Evolutionary conservation across 2,888 invertebrate genomes (phyloP).

Genomic region (Aspidapion aeneum): DNA sequence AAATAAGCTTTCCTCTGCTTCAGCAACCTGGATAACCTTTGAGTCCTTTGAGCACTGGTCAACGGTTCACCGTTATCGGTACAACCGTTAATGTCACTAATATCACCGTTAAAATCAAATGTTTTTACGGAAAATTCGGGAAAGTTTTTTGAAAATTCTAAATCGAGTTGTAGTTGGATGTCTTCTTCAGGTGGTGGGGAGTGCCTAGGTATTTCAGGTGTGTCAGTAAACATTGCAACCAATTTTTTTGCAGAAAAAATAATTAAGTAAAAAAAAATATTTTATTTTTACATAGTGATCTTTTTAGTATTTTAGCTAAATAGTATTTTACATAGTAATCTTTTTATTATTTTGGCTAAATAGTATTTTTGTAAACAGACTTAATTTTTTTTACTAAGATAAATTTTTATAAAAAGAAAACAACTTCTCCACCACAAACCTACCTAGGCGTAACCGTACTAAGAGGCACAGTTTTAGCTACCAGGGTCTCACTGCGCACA

Average conservation of each 20-base stretch:
- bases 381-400: too few species aligned
- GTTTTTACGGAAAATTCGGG: slow-evolving; percentile 19
- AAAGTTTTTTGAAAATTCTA: background rate
- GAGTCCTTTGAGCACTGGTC: slow-evolving; percentile 66
- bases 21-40: slow-evolving; percentile 63
- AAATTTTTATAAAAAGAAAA: too few species aligned
- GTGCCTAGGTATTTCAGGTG: too few species aligned
- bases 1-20: slow-evolving; percentile 56
- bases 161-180: background rate
- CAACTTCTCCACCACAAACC: too few species aligned
- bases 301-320: too few species aligned
- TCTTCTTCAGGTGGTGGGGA: slow-evolving; percentile 48
- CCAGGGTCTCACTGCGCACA: slow-evolving; percentile 66
- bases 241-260: too few species aligned
- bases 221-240: too few species aligned
- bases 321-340: too few species aligned
- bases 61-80: slow-evolving; percentile 53
- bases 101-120: slow-evolving; percentile 35
- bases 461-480: slow-evolving; percentile 68
- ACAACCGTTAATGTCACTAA: slow-evolving; percentile 45
- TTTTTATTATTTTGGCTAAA: too few species aligned
- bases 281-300: too few species aligned
- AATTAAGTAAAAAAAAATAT: too few species aligned
- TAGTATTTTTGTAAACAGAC: too few species aligned
- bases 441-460: slow-evolving; percentile 60